phyloP scores from a whole-genome alignment of 2,113 vertebrate species.

The Gnathonemus longibarbis region DNA sequence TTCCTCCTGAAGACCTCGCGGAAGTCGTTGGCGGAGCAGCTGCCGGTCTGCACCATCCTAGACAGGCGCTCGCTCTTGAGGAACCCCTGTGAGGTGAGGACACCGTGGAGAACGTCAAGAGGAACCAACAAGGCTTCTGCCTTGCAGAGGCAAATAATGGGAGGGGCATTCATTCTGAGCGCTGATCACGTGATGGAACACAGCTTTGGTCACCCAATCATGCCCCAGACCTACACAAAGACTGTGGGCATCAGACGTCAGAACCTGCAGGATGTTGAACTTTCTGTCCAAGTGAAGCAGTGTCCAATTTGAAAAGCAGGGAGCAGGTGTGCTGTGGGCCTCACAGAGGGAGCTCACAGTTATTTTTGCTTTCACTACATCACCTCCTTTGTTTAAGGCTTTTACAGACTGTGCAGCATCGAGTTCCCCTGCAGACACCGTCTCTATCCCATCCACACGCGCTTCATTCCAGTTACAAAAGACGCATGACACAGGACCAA shows the following conservation, averaged over 20 bases:
- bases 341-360: not conserved
- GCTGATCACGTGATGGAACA: not conserved
- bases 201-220: not conserved
- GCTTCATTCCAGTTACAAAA: not conserved
- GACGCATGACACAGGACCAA: not conserved
- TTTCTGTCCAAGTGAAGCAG: not conserved
- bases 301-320: not conserved
- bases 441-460: not conserved
- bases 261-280: not conserved
- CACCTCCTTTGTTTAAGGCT: not conserved
- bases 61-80: conserved; percentile 89
- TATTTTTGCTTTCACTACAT: not conserved
- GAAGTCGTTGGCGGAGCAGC: conserved; percentile 89
- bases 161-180: not conserved
- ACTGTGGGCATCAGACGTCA: not conserved
- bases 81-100: conserved; percentile 71
- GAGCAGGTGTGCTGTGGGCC: not conserved
- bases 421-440: not conserved
- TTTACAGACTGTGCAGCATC: not conserved
- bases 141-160: not conserved
- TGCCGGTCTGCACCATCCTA: conserved; percentile 90
- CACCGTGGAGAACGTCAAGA: not conserved
- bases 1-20: conserved; percentile 97
- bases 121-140: not conserved
- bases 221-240: not conserved